Conservation (phyloP, 1,140 invertebrate genomes). For the Monomorium pharaonis region DNA sequence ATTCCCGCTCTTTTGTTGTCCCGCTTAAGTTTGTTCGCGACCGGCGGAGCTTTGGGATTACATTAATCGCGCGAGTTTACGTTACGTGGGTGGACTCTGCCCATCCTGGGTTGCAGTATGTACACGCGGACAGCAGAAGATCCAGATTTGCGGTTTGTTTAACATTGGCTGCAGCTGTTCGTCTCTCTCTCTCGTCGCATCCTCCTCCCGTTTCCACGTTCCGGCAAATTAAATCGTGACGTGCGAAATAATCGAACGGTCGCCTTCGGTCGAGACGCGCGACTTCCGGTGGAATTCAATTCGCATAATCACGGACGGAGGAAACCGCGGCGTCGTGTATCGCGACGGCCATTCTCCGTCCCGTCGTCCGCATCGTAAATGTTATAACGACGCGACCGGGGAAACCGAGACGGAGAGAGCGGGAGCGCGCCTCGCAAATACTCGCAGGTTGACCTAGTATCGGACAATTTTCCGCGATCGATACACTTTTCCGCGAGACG, state of each 20-base stretch:
- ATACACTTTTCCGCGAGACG: slow-evolving; percentile 67
- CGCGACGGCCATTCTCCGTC: background rate
- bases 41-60: background rate
- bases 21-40: background rate
- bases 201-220: background rate
- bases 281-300: background rate
- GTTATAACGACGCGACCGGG: slow-evolving; percentile 36
- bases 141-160: slow-evolving; percentile 17
- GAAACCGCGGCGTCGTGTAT: background rate
- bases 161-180: slow-evolving; percentile 15
- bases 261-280: background rate
- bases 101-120: background rate
- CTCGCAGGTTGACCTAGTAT: slow-evolving; percentile 69
- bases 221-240: background rate
- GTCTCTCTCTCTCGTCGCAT: background rate
- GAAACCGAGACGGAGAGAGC: background rate
- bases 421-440: slow-evolving; percentile 57
- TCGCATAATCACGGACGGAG: background rate
- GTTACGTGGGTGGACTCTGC: background rate
- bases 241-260: background rate
- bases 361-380: slow-evolving; percentile 20
- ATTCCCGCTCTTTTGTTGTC: background rate
- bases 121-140: background rate
- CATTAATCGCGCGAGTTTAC: slow-evolving; percentile 33
- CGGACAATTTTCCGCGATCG: slow-evolving; percentile 72